phyloP scores from a whole-genome alignment of 1,140 invertebrate species.

The Temnothorax longispinosus region DNA sequence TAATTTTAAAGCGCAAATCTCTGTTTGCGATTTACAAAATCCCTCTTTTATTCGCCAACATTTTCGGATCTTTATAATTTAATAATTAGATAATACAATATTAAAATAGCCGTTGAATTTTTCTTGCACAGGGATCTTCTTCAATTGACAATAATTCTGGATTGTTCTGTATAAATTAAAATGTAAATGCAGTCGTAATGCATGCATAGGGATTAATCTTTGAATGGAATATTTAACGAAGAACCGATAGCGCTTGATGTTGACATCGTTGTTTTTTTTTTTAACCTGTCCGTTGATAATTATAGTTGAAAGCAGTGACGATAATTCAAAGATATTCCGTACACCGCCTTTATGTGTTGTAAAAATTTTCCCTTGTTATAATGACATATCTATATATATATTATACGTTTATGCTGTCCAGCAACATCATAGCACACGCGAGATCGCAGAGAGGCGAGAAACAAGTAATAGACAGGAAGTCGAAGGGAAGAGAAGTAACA shows the following conservation, averaged over 20 bases:
- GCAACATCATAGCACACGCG: neutral
- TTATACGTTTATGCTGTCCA: slow-evolving; percentile 27
- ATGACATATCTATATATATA: neutral
- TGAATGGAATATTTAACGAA: slow-evolving; percentile 33
- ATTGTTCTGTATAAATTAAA: slow-evolving; percentile 19
- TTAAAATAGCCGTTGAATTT: slow-evolving; percentile 9
- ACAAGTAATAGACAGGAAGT: slow-evolving; percentile 50
- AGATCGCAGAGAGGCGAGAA: slow-evolving; percentile 12
- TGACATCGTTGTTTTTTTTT: neutral
- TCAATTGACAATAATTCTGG: slow-evolving; percentile 40
- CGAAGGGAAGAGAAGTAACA: slow-evolving; percentile 38
- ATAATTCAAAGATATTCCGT: neutral
- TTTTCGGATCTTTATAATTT: neutral
- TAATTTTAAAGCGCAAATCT: slow-evolving; percentile 8
- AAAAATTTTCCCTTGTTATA: slow-evolving; percentile 1
- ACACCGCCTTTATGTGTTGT: neutral
- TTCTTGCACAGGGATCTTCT: neutral
- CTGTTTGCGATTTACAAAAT: neutral
- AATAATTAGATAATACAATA: neutral
- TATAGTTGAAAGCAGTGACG: neutral
- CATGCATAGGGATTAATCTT: slow-evolving; percentile 20
- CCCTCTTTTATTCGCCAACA: neutral
- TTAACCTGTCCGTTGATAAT: neutral
- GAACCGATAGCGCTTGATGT: neutral
- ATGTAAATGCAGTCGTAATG: slow-evolving; percentile 41